Evolutionary conservation across 2,888 invertebrate genomes (phyloP).

Genomic region (Cantharis rustica): DNA sequence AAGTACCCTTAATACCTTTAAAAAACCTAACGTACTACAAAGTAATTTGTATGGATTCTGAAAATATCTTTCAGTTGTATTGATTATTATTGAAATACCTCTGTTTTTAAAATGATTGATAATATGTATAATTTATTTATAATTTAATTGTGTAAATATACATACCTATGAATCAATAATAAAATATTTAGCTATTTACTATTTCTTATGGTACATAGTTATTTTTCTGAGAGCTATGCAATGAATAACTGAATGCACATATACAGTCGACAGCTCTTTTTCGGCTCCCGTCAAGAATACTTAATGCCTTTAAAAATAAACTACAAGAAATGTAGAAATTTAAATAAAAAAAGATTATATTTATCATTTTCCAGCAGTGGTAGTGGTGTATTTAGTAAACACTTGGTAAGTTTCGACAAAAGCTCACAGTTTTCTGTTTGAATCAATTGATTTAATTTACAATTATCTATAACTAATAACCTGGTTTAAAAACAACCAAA

Average conservation of each 20-base stretch:
- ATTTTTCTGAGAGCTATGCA: neutral
- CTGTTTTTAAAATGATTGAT: neutral
- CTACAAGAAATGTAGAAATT: neutral
- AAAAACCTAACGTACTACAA: too few relatives aligned
- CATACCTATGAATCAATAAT: neutral
- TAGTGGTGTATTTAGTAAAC: too few relatives aligned
- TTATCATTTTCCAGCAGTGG: too few relatives aligned
- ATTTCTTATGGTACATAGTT: neutral
- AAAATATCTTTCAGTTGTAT: neutral
- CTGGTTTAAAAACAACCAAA: too few relatives aligned
- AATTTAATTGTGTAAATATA: neutral
- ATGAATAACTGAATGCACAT: too few relatives aligned
- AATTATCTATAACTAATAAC: too few relatives aligned
- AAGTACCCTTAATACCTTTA: too few relatives aligned
- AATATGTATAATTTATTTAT: neutral
- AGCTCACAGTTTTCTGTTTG: too few relatives aligned
- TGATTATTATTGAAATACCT: neutral
- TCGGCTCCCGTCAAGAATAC: neutral
- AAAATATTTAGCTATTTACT: neutral
- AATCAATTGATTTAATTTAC: too few relatives aligned
- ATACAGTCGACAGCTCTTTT: neutral
- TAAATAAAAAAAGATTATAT: neutral
- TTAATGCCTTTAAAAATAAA: neutral
- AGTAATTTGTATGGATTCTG: too few relatives aligned
- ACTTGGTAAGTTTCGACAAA: too few relatives aligned